A percentile compares a stretch with the other conserved stretches of the same genome.
Evolutionary conservation across 2,113 vertebrate genomes (phyloP).

Genomic region (Athene noctua): DNA sequence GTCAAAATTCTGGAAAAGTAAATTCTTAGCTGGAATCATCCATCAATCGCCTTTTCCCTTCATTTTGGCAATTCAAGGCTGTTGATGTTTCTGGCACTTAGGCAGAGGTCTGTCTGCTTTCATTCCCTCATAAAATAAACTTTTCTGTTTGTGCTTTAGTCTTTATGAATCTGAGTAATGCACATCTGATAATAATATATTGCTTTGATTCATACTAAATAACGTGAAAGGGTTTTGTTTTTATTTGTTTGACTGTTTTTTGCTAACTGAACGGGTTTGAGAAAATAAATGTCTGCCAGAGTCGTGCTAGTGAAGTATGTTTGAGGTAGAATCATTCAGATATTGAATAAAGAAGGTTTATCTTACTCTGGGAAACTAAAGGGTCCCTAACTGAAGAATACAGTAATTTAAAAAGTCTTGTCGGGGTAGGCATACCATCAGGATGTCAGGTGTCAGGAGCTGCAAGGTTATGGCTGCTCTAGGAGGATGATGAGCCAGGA

Average conservation of each 20-base stretch:
- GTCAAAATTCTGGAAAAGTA: not conserved
- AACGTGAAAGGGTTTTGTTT: not conserved
- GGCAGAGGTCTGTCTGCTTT: not conserved
- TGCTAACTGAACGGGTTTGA: not conserved
- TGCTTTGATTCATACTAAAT: not conserved
- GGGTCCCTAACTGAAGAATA: not conserved
- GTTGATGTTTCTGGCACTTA: not conserved
- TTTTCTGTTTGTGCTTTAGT: not conserved
- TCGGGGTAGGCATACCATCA: not conserved
- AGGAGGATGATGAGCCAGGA: not conserved
- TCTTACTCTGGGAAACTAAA: not conserved
- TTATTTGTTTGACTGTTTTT: not conserved
- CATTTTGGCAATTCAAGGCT: not conserved
- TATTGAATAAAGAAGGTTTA: not conserved
- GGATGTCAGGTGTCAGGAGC: not conserved
- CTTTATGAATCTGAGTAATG: not conserved
- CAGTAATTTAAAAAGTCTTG: not conserved
- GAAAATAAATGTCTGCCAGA: not conserved
- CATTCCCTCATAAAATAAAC: not conserved
- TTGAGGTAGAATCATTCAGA: not conserved
- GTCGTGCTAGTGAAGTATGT: not conserved
- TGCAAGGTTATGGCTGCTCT: not conserved
- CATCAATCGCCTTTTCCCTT: not conserved
- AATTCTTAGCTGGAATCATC: not conserved
- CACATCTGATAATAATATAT: not conserved